Conservation (phyloP, 2,113 vertebrate genomes). For the Pholis gunnellus region DNA sequence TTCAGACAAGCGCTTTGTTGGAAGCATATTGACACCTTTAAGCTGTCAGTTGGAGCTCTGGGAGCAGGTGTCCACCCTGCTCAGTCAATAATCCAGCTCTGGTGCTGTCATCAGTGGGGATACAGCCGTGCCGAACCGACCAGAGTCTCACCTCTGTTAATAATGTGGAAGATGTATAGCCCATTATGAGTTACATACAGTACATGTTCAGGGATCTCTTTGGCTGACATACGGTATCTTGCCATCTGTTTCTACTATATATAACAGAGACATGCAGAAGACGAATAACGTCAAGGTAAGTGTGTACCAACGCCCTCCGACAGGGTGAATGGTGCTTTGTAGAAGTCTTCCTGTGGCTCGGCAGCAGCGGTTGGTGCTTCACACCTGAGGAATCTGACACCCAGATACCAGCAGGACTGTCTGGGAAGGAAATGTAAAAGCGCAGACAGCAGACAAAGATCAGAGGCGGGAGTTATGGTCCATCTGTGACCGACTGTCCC, state of each 20-base stretch:
- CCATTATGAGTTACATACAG: background rate
- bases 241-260: constrained; percentile 3
- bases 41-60: background rate
- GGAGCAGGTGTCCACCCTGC: background rate
- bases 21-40: background rate
- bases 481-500: constrained; percentile 1
- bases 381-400: constrained; percentile 78
- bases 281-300: constrained; percentile 1
- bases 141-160: background rate
- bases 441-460: constrained; percentile 39
- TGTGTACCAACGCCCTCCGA: constrained; percentile 14
- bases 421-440: constrained; percentile 54
- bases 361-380: constrained; percentile 30
- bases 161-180: background rate
- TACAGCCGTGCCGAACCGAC: background rate
- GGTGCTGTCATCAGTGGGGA: background rate
- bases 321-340: constrained; percentile 65
- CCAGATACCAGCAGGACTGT: constrained; percentile 49
- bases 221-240: background rate
- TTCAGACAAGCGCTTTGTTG: background rate
- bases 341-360: background rate
- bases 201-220: background rate
- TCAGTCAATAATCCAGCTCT: background rate
- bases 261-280: constrained; percentile 11
- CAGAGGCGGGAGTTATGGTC: constrained; percentile 10